A percentile compares a stretch with the other conserved stretches of the same genome.
phyloP scores from a whole-genome alignment of 2,797 vertebrate species.

The Distichodus sexfasciatus region DNA sequence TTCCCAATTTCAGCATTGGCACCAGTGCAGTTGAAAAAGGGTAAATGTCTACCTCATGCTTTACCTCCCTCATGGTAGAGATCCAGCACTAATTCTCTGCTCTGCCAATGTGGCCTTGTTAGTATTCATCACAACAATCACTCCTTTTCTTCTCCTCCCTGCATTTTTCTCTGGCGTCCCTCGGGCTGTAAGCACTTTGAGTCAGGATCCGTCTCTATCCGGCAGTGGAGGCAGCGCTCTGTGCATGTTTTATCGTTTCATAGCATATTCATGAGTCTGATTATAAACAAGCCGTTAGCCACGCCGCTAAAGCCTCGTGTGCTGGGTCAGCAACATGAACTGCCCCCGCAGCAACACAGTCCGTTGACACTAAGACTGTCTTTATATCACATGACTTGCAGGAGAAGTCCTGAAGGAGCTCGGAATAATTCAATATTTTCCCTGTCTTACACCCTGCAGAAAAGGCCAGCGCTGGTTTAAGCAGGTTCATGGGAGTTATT shows the following conservation, averaged over 20 bases:
- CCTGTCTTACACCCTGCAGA: too few relatives aligned
- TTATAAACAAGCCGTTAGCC: conserved; percentile 6
- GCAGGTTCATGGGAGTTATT: too few relatives aligned
- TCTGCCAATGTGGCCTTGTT: conserved; percentile 79
- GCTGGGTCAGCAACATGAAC: background rate
- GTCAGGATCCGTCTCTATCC: conserved; percentile 29
- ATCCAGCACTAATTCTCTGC: conserved; percentile 78
- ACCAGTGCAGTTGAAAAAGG: too few relatives aligned
- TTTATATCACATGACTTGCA: background rate
- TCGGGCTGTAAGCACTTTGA: conserved; percentile 57
- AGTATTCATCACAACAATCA: conserved; percentile 79
- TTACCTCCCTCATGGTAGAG: conserved; percentile 71
- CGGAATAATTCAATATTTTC: background rate
- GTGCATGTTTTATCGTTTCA: conserved; percentile 19
- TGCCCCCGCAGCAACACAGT: background rate
- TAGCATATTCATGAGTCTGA: conserved; percentile 26
- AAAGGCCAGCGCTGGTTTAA: too few relatives aligned
- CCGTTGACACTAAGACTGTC: background rate
- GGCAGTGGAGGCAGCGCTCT: background rate
- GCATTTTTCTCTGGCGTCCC: conserved; percentile 57
- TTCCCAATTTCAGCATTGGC: too few relatives aligned
- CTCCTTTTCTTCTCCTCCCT: conserved; percentile 59
- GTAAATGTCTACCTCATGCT: too few relatives aligned
- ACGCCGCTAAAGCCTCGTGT: background rate
- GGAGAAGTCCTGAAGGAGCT: too few relatives aligned